phyloP scores from a whole-genome alignment of 2,888 invertebrate genomes.

The Mamestra brassicae region DNA sequence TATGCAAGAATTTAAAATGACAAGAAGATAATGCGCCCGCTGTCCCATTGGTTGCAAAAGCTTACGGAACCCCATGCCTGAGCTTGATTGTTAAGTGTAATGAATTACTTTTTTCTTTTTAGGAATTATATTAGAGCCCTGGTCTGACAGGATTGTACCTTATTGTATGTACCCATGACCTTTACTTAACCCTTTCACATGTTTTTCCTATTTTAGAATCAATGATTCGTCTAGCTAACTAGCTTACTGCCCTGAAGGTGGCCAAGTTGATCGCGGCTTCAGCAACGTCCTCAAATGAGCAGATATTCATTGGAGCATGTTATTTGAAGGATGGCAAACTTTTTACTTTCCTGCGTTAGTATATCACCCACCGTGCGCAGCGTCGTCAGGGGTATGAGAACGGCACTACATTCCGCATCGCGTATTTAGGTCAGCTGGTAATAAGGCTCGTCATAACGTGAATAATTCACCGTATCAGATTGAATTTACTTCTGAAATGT shows the following conservation, averaged over 20 bases:
- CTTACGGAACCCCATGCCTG: slow-evolving; percentile 8
- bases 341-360: slow-evolving; percentile 23
- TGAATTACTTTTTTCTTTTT: slow-evolving; percentile 9
- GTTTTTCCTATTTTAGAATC: not conserved
- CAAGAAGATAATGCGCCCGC: slow-evolving; percentile 15
- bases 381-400: slow-evolving; percentile 56
- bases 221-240: not conserved
- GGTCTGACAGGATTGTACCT: not conserved
- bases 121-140: not conserved
- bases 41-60: slow-evolving; percentile 1
- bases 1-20: slow-evolving; percentile 25
- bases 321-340: slow-evolving; percentile 16
- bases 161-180: not conserved
- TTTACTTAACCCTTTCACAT: not conserved
- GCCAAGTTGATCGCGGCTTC: not conserved
- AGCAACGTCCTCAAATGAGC: not conserved
- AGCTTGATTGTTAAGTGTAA: slow-evolving; percentile 16
- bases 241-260: not conserved
- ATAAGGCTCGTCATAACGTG: slow-evolving; percentile 81
- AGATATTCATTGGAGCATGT: not conserved
- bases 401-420: slow-evolving; percentile 71
- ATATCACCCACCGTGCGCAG: slow-evolving; percentile 54
- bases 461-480: slow-evolving; percentile 80
- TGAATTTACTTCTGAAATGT: slow-evolving; percentile 68
- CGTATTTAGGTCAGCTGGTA: slow-evolving; percentile 81